These are phyloP conservation scores for Nomada flava DNA, from an alignment of 2,888 invertebrate species.

Conservation along the genomic window DNA sequence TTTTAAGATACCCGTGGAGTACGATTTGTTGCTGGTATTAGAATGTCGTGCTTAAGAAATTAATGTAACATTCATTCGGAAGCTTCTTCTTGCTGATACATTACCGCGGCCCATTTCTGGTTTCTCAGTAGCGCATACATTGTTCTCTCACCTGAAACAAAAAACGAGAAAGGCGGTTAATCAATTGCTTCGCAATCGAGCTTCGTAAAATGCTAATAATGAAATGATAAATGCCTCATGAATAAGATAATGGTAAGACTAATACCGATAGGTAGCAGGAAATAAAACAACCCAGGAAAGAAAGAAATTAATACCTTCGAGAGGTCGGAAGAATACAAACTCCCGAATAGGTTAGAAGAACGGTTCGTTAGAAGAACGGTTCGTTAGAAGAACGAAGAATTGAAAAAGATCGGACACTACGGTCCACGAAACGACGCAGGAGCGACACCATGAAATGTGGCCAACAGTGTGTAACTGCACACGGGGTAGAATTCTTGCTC, in stretches of 20 bases:
- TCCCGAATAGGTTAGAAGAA: not conserved
- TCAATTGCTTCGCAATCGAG: conserved; percentile 25
- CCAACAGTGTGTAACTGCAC: conserved; percentile 22
- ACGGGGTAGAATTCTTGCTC: conserved; percentile 35
- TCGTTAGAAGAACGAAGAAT: not conserved
- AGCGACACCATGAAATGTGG: conserved; percentile 31
- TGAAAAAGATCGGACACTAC: not conserved
- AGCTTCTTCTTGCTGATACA: not conserved
- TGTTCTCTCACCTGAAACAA: conserved; percentile 61
- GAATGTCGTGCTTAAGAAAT: too few species aligned
- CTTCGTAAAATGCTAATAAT: too few species aligned
- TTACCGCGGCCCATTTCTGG: not conserved
- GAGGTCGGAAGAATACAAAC: not conserved
- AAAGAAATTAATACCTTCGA: not conserved
- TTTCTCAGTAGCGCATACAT: not conserved
- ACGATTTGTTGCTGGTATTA: too few species aligned
- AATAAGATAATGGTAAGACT: too few species aligned
- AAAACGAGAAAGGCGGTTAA: conserved; percentile 27
- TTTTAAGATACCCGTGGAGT: too few species aligned
- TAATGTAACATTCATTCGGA: not conserved
- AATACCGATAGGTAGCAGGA: not conserved
- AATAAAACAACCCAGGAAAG: not conserved
- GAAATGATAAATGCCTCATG: too few species aligned
- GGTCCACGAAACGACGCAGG: conserved; percentile 16
- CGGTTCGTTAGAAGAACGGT: not conserved